A percentile compares a stretch with the other conserved stretches of the same genome.
phyloP scores from a whole-genome alignment of 2,888 invertebrate species.

The Sesia bembeciformis region DNA sequence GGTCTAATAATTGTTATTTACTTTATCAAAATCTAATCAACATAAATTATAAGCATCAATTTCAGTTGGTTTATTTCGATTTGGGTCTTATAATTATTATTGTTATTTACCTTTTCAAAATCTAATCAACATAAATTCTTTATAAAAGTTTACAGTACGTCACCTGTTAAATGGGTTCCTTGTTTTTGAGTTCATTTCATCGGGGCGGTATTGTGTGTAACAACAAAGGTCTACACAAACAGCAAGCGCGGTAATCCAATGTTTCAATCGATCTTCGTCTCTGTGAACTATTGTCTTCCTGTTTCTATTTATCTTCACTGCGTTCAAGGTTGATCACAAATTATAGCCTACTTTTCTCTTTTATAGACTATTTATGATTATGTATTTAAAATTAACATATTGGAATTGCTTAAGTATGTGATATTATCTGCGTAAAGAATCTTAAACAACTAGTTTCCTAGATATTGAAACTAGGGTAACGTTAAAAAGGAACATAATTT shows the following conservation, averaged over 20 bases:
- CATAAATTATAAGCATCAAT: too few relatives aligned
- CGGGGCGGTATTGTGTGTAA: slow-evolving; percentile 9
- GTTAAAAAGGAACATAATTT: too few relatives aligned
- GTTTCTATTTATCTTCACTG: slow-evolving; percentile 8
- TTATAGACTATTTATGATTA: not conserved
- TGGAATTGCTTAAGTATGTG: not conserved
- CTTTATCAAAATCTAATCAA: too few relatives aligned
- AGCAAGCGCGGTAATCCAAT: slow-evolving; percentile 13
- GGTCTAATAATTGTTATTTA: too few relatives aligned
- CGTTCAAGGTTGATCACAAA: not conserved
- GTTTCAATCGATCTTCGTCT: slow-evolving; percentile 20
- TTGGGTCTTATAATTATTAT: too few relatives aligned
- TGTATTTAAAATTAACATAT: not conserved
- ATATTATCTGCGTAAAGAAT: too few relatives aligned
- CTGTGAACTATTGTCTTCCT: slow-evolving; percentile 13
- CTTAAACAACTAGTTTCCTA: too few relatives aligned
- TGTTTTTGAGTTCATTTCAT: slow-evolving; percentile 15
- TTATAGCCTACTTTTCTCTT: not conserved
- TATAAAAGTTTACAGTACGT: not conserved
- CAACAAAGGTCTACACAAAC: slow-evolving; percentile 13
- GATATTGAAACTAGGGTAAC: too few relatives aligned
- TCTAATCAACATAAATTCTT: too few relatives aligned
- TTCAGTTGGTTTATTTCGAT: too few relatives aligned
- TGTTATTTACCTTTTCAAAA: too few relatives aligned
- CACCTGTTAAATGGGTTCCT: slow-evolving; percentile 10